These are phyloP conservation scores for Abscondita cerata DNA, from an alignment of 2,888 invertebrate genomes.

Conservation along the genomic window DNA sequence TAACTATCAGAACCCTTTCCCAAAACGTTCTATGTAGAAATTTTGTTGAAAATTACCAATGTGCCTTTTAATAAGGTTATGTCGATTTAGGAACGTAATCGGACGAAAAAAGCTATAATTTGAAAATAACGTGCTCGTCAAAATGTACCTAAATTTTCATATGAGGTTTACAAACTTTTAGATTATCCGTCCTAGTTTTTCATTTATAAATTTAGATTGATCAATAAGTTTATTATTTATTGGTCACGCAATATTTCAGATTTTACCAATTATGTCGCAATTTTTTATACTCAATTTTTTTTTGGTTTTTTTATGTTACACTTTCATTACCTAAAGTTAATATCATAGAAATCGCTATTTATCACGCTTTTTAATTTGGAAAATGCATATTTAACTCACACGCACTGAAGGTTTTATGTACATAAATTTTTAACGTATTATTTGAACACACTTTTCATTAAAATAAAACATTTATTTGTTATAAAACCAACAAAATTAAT, in stretches of 20 bases:
- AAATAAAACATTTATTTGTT: no score
- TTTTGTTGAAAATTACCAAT: background rate
- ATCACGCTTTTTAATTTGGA: no score
- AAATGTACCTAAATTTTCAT: background rate
- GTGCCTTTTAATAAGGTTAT: background rate
- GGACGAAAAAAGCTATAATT: slow-evolving; percentile 1
- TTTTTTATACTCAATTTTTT: no score
- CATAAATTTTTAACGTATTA: no score
- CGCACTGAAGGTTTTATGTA: no score
- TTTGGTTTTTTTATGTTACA: no score
- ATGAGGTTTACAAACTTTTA: background rate
- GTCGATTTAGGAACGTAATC: background rate
- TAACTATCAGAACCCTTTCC: background rate
- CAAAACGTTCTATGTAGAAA: background rate
- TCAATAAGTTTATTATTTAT: slow-evolving; percentile 5
- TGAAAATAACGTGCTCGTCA: slow-evolving; percentile 1
- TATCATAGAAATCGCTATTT: no score
- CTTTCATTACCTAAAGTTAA: no score
- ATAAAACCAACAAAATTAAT: no score
- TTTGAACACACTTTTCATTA: no score
- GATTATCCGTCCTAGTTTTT: background rate
- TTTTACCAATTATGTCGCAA: no score
- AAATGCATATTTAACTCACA: no score
- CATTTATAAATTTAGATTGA: slow-evolving; percentile 1
- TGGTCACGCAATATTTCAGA: slow-evolving; percentile 1